Conservation (phyloP, 2,797 vertebrate genomes). For the Thalassophryne amazonica region DNA sequence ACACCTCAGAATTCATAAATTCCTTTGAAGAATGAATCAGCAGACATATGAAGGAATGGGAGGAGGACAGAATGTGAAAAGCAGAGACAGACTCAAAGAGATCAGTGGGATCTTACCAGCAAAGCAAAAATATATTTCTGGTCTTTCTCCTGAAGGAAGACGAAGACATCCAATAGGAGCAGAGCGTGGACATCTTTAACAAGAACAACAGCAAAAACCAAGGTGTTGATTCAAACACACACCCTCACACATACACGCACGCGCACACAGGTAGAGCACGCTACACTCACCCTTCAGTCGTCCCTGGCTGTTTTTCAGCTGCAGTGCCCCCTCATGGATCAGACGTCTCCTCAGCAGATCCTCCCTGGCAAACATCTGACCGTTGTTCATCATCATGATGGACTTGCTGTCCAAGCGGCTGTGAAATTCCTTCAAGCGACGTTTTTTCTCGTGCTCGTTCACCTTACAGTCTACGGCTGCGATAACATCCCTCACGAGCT, state of each 20-base stretch:
- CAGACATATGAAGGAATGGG: neutral
- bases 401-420: conserved; percentile 90
- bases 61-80: neutral
- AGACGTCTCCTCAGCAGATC: conserved; percentile 89
- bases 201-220: neutral
- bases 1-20: no score
- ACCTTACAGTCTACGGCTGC: conserved; percentile 90
- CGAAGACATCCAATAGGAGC: conserved; percentile 88
- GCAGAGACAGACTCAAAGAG: neutral
- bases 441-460: conserved; percentile 91
- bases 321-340: conserved; percentile 87
- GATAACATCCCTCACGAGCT: conserved; percentile 87
- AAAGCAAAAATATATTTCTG: conserved; percentile 95
- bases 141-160: conserved; percentile 98
- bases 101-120: conserved; percentile 80
- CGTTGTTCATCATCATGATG: conserved; percentile 94
- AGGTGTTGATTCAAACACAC: no score
- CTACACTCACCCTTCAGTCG: conserved; percentile 84
- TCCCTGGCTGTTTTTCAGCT: conserved; percentile 84
- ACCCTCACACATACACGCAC: no score
- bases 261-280: no score
- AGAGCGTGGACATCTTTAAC: conserved; percentile 91
- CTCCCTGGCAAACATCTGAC: conserved; percentile 94
- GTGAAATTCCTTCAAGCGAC: conserved; percentile 89
- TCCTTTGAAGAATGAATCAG: no score